Conservation (phyloP, 2,888 invertebrate genomes). For the Cryptocephalus moraei region DNA sequence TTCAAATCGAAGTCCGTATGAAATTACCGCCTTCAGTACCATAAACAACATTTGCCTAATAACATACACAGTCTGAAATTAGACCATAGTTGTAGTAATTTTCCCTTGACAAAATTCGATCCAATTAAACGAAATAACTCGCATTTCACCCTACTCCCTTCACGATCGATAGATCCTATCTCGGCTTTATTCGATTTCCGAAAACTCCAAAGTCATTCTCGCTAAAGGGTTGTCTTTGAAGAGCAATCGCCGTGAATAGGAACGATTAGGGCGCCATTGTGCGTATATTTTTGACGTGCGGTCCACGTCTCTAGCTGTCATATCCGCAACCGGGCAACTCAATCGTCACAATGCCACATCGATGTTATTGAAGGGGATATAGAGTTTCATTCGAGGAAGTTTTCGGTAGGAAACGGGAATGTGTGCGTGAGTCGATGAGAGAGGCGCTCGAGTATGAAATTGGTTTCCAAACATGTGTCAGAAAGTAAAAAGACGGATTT, state of each 20-base stretch:
- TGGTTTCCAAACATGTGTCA: not conserved
- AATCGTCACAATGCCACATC: not conserved
- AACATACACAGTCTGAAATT: no score
- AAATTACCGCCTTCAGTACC: no score
- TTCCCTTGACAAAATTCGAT: no score
- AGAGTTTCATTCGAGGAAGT: not conserved
- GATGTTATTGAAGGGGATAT: not conserved
- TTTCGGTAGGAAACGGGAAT: not conserved
- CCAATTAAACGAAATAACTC: no score
- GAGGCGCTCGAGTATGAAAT: not conserved
- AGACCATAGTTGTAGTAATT: no score
- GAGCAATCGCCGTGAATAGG: not conserved
- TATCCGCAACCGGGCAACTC: not conserved
- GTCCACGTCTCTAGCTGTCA: not conserved
- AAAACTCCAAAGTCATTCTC: slow-evolving; percentile 1
- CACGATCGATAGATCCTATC: no score
- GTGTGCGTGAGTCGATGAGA: not conserved
- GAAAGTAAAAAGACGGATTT: not conserved
- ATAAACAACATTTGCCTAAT: no score
- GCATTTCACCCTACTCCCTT: no score
- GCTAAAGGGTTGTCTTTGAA: slow-evolving; percentile 1
- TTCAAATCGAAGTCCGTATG: no score
- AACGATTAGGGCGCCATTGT: not conserved
- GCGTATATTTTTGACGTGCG: not conserved
- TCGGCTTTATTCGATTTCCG: not conserved